Percentiles rank a stretch among this genome's conserved stretches.
Evolutionary conservation across 2,113 vertebrate genomes (phyloP).

Genomic region (Nothocercus julius): DNA sequence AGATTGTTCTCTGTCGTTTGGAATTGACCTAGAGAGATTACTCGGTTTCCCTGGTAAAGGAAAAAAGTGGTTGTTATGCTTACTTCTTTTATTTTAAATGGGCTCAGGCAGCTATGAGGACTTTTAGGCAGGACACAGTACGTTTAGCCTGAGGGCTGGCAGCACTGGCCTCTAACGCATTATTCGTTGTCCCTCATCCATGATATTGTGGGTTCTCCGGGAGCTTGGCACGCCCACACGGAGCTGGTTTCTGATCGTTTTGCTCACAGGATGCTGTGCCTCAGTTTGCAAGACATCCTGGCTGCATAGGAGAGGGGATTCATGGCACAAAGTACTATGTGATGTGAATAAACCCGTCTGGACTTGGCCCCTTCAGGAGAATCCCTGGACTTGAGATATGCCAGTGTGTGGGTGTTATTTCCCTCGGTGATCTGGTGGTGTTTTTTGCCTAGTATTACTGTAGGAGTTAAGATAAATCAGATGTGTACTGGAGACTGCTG

Average conservation of each 20-base stretch:
- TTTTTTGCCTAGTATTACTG: background rate
- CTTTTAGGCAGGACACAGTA: constrained; percentile 1
- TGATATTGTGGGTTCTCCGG: background rate
- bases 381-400: background rate
- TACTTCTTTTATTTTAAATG: constrained; percentile 46
- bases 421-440: fast-evolving
- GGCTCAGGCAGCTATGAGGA: constrained; percentile 28
- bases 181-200: background rate
- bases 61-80: background rate
- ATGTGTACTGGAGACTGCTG: background rate
- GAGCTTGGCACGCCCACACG: background rate
- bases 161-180: background rate
- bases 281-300: fast-evolving
- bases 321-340: background rate
- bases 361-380: background rate
- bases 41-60: background rate
- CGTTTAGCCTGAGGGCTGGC: background rate
- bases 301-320: fast-evolving
- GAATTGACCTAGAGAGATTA: constrained; percentile 29
- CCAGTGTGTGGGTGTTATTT: background rate
- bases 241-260: background rate
- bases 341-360: background rate
- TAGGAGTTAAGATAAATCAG: background rate
- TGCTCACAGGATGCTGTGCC: fast-evolving
- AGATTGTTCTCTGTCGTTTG: background rate